A percentile compares a stretch with the other conserved stretches of the same genome.
phyloP scores from a whole-genome alignment of 2,888 invertebrate species.

The Cryptophagus acutangulus region DNA sequence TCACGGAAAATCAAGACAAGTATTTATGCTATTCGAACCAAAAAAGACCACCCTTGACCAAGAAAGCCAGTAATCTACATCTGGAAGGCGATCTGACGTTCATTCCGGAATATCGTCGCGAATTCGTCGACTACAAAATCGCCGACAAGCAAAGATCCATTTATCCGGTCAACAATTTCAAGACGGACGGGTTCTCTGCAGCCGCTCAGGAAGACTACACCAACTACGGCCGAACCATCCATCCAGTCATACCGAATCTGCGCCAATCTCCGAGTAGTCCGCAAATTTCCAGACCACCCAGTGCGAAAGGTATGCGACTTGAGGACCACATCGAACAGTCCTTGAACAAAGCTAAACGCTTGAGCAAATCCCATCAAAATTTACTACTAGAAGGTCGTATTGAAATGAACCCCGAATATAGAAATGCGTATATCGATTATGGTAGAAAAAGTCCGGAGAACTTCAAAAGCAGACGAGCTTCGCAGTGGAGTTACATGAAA shows the following conservation, averaged over 20 bases:
- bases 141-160: constrained; percentile 32
- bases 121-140: constrained; percentile 38
- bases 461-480: not conserved
- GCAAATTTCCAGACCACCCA: constrained; percentile 10
- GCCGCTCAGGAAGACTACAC: constrained; percentile 37
- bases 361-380: constrained; percentile 3
- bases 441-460: constrained; percentile 18
- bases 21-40: constrained; percentile 47
- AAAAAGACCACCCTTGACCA: constrained; percentile 45
- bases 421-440: constrained; percentile 41
- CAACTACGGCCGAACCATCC: constrained; percentile 39
- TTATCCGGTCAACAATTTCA: constrained; percentile 39
- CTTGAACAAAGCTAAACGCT: too few relatives aligned
- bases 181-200: constrained; percentile 48
- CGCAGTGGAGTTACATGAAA: too few relatives aligned
- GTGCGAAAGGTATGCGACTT: constrained; percentile 41
- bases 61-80: constrained; percentile 47
- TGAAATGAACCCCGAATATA: constrained; percentile 47
- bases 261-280: constrained; percentile 23
- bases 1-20: constrained; percentile 46
- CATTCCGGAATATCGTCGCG: constrained; percentile 48
- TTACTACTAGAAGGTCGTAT: too few relatives aligned
- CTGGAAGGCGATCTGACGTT: constrained; percentile 50
- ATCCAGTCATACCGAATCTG: constrained; percentile 42
- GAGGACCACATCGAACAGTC: too few relatives aligned